Conservation (phyloP, 2,888 invertebrate genomes). For the Leptopilina syphax region DNA sequence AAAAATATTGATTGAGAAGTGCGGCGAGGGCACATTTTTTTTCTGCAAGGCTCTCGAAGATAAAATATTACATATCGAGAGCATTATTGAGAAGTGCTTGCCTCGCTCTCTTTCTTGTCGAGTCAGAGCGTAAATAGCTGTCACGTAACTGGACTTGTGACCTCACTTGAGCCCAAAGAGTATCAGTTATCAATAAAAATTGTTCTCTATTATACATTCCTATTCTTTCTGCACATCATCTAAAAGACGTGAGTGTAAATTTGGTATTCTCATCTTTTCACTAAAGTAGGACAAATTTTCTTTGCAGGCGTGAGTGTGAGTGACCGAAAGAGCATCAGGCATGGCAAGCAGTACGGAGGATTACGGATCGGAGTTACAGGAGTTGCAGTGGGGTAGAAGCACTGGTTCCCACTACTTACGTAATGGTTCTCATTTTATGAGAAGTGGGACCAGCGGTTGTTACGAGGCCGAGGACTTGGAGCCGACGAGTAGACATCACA, state of each 20-base stretch:
- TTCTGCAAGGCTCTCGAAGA: not conserved
- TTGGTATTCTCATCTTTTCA: not conserved
- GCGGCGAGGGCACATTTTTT: not conserved
- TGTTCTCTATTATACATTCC: not conserved
- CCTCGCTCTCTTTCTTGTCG: slow-evolving; percentile 30
- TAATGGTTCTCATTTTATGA: slow-evolving; percentile 71
- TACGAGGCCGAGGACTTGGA: slow-evolving; percentile 76
- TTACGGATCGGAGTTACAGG: slow-evolving; percentile 75
- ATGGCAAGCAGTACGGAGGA: slow-evolving; percentile 76
- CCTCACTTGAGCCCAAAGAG: slow-evolving; percentile 1
- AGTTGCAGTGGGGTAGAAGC: slow-evolving; percentile 73
- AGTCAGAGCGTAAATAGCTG: slow-evolving; percentile 22
- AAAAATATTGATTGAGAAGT: slow-evolving; percentile 11
- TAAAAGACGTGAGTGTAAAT: not conserved
- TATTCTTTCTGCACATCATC: too few species aligned
- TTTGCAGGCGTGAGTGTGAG: slow-evolving; percentile 48
- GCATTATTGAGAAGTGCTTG: slow-evolving; percentile 16
- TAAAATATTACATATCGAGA: slow-evolving; percentile 8
- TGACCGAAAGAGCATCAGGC: slow-evolving; percentile 49
- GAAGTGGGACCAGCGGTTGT: slow-evolving; percentile 76
- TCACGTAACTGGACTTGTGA: slow-evolving; percentile 33
- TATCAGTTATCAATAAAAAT: slow-evolving; percentile 29
- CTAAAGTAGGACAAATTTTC: slow-evolving; percentile 15
- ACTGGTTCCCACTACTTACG: slow-evolving; percentile 70
- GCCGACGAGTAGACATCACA: slow-evolving; percentile 76